A percentile compares a stretch with the other conserved stretches of the same genome.
Evolutionary conservation across 2,797 vertebrate genomes (phyloP).

Genomic region (Poecile montanus): DNA sequence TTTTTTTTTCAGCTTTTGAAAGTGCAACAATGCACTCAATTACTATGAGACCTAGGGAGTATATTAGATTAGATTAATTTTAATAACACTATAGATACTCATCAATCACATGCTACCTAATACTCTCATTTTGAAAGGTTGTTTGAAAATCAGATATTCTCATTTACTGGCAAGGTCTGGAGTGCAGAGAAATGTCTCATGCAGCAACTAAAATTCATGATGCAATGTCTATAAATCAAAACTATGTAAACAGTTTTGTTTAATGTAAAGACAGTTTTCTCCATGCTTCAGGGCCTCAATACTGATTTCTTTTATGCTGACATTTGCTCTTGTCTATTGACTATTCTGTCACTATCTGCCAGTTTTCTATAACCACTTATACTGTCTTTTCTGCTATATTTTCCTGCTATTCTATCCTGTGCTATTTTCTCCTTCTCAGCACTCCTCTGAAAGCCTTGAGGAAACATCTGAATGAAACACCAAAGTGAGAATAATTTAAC

Average conservation of each 20-base stretch:
- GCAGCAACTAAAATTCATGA: not conserved
- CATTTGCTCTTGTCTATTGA: not conserved
- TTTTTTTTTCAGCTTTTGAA: not conserved
- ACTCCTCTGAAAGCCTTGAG: not conserved
- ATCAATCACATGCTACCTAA: not conserved
- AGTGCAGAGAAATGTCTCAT: constrained; percentile 22
- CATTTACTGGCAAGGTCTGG: not conserved
- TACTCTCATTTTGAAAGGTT: not conserved
- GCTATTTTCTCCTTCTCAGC: not conserved
- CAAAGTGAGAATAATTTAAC: not conserved
- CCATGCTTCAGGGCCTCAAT: constrained; percentile 4
- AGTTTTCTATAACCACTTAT: not conserved
- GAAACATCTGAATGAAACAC: not conserved
- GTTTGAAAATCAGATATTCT: constrained; percentile 30
- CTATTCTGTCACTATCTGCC: not conserved
- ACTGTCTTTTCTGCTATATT: not conserved
- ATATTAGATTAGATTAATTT: not conserved
- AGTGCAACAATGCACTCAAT: not conserved
- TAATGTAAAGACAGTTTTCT: not conserved
- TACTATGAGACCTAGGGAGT: not conserved
- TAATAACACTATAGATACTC: not conserved
- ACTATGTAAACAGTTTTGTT: constrained; percentile 3
- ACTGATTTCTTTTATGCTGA: constrained; percentile 21
- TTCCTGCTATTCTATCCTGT: not conserved
- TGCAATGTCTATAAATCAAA: constrained; percentile 33